A percentile compares a stretch with the other conserved stretches of the same genome.
Evolutionary conservation across 2,797 vertebrate genomes (phyloP).

Genomic region (Rallus crepitans): DNA sequence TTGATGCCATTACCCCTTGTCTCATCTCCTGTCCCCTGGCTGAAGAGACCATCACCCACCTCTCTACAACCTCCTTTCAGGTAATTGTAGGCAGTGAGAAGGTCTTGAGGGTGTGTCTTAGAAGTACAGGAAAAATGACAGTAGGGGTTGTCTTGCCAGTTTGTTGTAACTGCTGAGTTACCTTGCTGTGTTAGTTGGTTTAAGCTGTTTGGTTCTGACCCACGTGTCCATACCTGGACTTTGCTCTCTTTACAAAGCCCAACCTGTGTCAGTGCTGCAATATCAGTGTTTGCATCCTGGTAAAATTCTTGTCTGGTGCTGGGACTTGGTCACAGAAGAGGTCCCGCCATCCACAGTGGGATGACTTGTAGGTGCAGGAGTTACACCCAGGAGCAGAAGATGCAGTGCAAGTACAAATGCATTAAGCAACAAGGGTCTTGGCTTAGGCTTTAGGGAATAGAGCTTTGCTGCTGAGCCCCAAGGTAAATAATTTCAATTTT

Average conservation of each 20-base stretch:
- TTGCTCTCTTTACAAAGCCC: not conserved
- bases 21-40: no score
- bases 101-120: not conserved
- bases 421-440: not conserved
- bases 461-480: not conserved
- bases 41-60: no score
- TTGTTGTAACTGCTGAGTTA: not conserved
- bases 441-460: not conserved
- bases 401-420: not conserved
- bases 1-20: no score
- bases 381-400: not conserved
- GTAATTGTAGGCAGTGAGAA: no score
- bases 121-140: not conserved
- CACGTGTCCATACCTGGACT: not conserved
- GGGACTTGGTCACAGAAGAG: no score
- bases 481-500: not conserved
- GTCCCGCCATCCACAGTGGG: not conserved
- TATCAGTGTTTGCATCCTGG: not conserved
- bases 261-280: not conserved
- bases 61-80: no score
- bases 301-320: not conserved
- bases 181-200: rapidly evolving
- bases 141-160: not conserved
- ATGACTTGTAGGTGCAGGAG: not conserved
- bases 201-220: not conserved